Base-by-base conservation (phyloP, 1,140 invertebrate species). In the Hormaphis cornu region DNA sequence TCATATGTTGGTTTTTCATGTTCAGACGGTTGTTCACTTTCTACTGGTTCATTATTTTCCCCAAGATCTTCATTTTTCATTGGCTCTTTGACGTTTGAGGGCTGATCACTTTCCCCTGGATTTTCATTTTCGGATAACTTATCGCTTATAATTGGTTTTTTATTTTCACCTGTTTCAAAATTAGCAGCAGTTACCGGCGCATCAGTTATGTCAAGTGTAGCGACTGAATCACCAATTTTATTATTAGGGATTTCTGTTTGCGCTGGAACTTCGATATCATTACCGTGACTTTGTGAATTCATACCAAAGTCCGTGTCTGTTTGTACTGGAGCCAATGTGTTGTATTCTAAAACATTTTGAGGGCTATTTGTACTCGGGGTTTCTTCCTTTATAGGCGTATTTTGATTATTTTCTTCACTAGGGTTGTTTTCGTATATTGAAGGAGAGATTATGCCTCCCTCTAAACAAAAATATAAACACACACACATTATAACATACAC, bases 381-480 rank as follows among this genome's bases (percentile, higher is more conserved):
- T 24, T 66, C 16, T 0, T 35, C 61, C 0, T 33, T 24, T 5
- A 9, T 30, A 4, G 7, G 24, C 7, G 54, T 24, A 33, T 58
- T 69, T 35, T 37, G 33, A 52, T 72, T 71, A 40, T 69, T 72
- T 69, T 72, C 73, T 72, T 71, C 70, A 52, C 69, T 53, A 22
- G 72, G 71, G 70, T 50, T 71, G 72, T 52, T 71, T 72, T 46
- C 71, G 71, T 35, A 70, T 73, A 72, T 18, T 71, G 37, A 33
- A 28, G 71, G 54, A 35, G 70, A 35, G 70, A 66, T 33, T 33
- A 66, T 66, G 10, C 61, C 61, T 48, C 61, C 61, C n/a, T 66
- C 61, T 66, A 66, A 66, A 63, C 20, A 63, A 63, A 24, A 46
- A 63, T 20, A 1, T 37, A 30, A 63, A 6, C 10, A 24, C 24